Evolutionary conservation across 2,888 invertebrate genomes (phyloP), one percentile per base, ranked within the genome.

Genomic region (Hirudinaria manillensis): DNA sequence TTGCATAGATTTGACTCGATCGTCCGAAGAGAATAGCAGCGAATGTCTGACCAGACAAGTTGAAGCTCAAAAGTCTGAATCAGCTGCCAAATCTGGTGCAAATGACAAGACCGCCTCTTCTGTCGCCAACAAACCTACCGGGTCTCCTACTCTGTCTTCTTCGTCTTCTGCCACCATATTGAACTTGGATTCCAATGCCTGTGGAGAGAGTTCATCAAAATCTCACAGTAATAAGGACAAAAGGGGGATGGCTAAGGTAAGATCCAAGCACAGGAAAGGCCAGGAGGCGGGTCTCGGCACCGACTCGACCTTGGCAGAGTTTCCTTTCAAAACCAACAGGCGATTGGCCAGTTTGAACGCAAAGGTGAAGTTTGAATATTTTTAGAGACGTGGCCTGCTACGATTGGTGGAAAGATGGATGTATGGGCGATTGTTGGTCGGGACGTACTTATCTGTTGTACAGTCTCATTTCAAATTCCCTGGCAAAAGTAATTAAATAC

Each of bases 291-390:
- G 61, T 2, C 74, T 75, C 34, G 72, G 65, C 29, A 75, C 4
- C 34, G 51, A 70, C 32, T 3, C 27, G n/a, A 27, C 24, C 7
- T 21, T 4, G 4, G 19, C 1, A 3, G 51, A 24, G 7, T 19
- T 24, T n/a, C 38, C 27, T 21, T 19, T 55, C 72, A 55, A 72
- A 34, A 45, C 72, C 55, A 53, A 21, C 72, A 78, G 74, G 55
- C 67, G 79, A 45, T 77, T 79, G 77, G 79, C 79, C 32, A 79
- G 79, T 72, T 77, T 79, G n/a, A 79, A 79, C 76, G 79, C 79
- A n/a, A 74, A 77, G 77, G 79, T 79, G 66, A 67, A 71, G 51
- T 56, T n/a, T 73, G 13, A 45, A 10, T 2, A 45, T 45, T 10
- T 45, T 45, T 45, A 4, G 13, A 16, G 16, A 16, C 45, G 16